phyloP scores from a whole-genome alignment of 1,140 invertebrate genomes.

The Drosophila bipectinata region DNA sequence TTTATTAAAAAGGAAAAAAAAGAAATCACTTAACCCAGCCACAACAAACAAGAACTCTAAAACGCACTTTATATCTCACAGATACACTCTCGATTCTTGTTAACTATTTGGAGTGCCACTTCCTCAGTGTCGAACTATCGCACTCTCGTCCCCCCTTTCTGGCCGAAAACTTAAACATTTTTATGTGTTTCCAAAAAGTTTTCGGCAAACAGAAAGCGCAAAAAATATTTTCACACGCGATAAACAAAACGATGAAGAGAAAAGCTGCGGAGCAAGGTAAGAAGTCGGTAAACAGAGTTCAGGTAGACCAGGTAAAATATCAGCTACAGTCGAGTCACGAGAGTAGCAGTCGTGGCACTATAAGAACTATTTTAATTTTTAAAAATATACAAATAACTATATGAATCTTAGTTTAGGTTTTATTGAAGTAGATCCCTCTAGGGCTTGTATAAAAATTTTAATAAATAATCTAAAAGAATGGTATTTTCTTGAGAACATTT shows the following conservation, averaged over 20 bases:
- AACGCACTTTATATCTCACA: conserved; percentile 2
- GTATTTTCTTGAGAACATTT: background rate
- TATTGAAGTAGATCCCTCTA: too few species aligned
- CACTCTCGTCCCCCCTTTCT: conserved; percentile 19
- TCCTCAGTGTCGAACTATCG: conserved; percentile 1
- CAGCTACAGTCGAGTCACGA: conserved; percentile 18
- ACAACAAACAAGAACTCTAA: background rate
- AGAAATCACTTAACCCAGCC: background rate
- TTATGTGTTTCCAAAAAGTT: conserved; percentile 67
- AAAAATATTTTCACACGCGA: conserved; percentile 70
- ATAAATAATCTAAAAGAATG: background rate
- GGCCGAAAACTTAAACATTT: conserved; percentile 64
- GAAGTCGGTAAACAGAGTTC: conserved; percentile 16
- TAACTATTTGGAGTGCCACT: conserved; percentile 40
- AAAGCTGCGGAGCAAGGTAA: conserved; percentile 11
- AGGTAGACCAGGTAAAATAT: conserved; percentile 34
- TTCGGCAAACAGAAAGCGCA: conserved; percentile 65
- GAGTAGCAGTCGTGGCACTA: conserved; percentile 11
- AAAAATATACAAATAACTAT: background rate
- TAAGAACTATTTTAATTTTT: background rate
- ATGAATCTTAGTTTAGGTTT: too few species aligned
- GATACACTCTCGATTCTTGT: conserved; percentile 5
- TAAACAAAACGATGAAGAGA: conserved; percentile 58
- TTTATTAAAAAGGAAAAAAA: background rate
- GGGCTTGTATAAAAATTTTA: background rate